A percentile compares a stretch with the other conserved stretches of the same genome.
phyloP scores from a whole-genome alignment of 2,888 invertebrate genomes.

The Stenichneumon culpator region DNA sequence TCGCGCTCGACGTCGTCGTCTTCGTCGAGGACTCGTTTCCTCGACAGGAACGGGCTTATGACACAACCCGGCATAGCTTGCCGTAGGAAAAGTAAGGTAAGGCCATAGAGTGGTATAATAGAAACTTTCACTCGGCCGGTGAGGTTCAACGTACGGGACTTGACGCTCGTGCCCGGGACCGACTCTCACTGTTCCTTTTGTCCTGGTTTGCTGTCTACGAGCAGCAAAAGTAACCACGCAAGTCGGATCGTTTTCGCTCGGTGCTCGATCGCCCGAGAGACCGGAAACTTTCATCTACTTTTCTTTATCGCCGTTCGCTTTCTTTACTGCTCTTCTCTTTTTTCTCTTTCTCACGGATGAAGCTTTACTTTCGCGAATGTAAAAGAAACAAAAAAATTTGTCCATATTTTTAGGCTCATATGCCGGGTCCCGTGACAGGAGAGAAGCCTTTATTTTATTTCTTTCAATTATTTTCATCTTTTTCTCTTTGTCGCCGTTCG shows the following conservation, averaged over 20 bases:
- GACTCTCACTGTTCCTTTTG: slow-evolving; percentile 69
- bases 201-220: slow-evolving; percentile 29
- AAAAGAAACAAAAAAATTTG: background rate
- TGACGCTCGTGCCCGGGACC: slow-evolving; percentile 67
- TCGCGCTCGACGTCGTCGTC: slow-evolving; percentile 62
- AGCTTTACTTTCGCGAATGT: background rate
- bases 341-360: background rate
- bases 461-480: background rate
- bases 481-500: background rate
- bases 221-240: slow-evolving; percentile 42
- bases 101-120: slow-evolving; percentile 84
- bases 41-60: slow-evolving; percentile 75
- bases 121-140: slow-evolving; percentile 84
- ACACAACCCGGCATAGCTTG: slow-evolving; percentile 81
- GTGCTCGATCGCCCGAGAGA: slow-evolving; percentile 43
- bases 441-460: background rate
- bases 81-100: slow-evolving; percentile 85
- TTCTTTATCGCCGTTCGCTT: slow-evolving; percentile 22
- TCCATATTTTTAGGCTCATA: too few species aligned
- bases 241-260: slow-evolving; percentile 44
- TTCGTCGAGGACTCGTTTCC: slow-evolving; percentile 42
- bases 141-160: slow-evolving; percentile 83
- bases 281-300: slow-evolving; percentile 49
- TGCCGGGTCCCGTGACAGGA: too few species aligned
- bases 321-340: slow-evolving; percentile 20